Evolutionary conservation across 2,888 invertebrate genomes (phyloP), one percentile per base, ranked within the genome.

Genomic region (Limnephilus lunatus): DNA sequence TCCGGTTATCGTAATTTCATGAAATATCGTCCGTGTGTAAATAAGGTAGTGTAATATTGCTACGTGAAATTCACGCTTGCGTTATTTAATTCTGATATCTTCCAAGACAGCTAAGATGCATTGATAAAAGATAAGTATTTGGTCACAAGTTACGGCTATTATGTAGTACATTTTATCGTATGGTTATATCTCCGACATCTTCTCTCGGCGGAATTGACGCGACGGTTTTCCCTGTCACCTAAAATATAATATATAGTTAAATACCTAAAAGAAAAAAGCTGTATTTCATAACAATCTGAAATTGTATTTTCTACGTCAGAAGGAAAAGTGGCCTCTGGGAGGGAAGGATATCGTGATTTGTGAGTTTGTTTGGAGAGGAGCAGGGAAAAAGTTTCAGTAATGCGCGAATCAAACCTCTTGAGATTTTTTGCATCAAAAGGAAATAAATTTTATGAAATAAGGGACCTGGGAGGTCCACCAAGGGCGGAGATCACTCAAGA

Each of bases 401-500:
- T 88, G 88, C 88, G 7, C 68, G 53, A 88, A 88, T 88, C 88
- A 68, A 85, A 88, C 68, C 88, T 68, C 88, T n/a, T 68, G 88
- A 68, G 88, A 53, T 68, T 68, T 87, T 86, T 85, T 88, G 88
- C 88, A 88, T 88, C 88, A 88, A 88, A 88, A 68, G 32, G 68
- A 88, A 88, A 88, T 88, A 88, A 88, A 53, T 88, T 88, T 88
- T 68, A 48, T 88, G 53, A 88, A 88, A 88, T 88, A 88, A 88
- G 35, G 53, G 53, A 32, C 68, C 31, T 11, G 7, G 68, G 87
- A 30, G 14, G 30, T 9, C 85, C n/a, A 3, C 53, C 32, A 31
- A 32, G 88, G 68, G 25, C 31, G 35, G 32, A 68, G 68, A 48
- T 48, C 30, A 15, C 39, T 31, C 88, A 31, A 53, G 88, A 35